Conservation (phyloP, 2,888 invertebrate species). For the Cataglyphis livida region DNA sequence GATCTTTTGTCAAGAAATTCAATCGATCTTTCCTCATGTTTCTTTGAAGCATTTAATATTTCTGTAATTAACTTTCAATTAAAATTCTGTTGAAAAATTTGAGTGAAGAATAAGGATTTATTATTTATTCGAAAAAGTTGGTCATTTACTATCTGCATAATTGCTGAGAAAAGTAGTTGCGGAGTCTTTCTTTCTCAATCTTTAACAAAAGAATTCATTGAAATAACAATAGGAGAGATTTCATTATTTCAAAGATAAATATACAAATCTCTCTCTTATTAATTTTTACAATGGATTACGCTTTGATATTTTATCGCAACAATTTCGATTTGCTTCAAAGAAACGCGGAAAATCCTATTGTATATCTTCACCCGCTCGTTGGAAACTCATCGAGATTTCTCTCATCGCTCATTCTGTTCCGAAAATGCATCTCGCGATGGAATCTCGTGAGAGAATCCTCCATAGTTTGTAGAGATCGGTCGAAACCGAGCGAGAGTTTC, state of each 20-base stretch:
- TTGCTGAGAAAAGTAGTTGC: background rate
- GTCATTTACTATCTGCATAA: background rate
- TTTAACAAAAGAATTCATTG: constrained; percentile 3
- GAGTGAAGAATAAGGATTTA: too few species aligned
- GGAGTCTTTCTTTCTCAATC: background rate
- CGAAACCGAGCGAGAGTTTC: constrained; percentile 10
- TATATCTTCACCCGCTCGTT: background rate
- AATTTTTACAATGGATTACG: background rate
- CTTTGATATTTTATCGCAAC: background rate
- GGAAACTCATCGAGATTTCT: background rate
- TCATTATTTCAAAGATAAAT: background rate
- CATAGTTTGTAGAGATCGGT: background rate
- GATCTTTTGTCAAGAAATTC: background rate
- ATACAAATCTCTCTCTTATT: background rate
- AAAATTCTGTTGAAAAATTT: background rate
- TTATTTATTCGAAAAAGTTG: background rate
- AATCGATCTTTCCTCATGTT: background rate
- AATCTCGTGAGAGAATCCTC: constrained; percentile 15
- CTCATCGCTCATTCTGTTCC: background rate
- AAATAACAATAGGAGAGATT: background rate
- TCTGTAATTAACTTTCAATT: background rate
- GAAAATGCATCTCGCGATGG: background rate
- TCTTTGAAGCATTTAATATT: background rate
- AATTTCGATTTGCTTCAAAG: background rate
- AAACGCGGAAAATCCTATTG: background rate